Base-by-base conservation (phyloP, 2,113 vertebrate genomes). In the Malurus cyaneus region DNA sequence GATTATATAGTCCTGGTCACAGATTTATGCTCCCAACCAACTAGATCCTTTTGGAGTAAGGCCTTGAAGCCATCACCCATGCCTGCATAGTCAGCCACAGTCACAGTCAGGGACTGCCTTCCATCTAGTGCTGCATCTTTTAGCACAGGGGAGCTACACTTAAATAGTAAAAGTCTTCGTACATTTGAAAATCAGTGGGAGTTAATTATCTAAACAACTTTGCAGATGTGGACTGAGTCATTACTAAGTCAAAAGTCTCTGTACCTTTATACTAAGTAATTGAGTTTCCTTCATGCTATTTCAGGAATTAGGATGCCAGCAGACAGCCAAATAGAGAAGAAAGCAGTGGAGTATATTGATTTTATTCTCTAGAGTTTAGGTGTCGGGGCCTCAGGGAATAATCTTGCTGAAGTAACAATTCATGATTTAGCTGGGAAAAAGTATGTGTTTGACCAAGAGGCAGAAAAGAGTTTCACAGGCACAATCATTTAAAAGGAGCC, bases 331-430 rank as follows among this genome's bases (percentile, higher is more conserved):
- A 64, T 50, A 39, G 6, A 25, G 18, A 62, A 67, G 57, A 89
- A 94, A 74, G 3, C 39, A 60, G 17, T 32, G 13, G 17, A 52
- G 17, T 60, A 44, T 14, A 29, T 72, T 72, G 17, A 7, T 72
- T 69, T 82, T 79, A 56, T 65, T 54, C 49, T 79, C 25, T 28
- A 53, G n/a, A 72, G 19, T 67, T 76, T 60, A 69, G 36, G 15
- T 80, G 36, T 23, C 31, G 71, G 11, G 41, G 25, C 31, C 66
- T 72, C 8, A 2, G 59, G 70, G 15, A 89, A 61, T 69, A 82
- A 79, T 76, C n/a, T 82, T 82, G 21, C 23, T 82, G 49, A 76
- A 93, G 49, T 60, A 83, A 78, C 54, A 93, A 79, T 59, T 81
- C 91, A 82, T 11, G 69, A 65, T 49, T 57, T 42, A 80, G 11